Percentiles rank a stretch among this genome's conserved stretches.
phyloP scores from a whole-genome alignment of 2,797 vertebrate species.

The Lycodopsis pacificus region DNA sequence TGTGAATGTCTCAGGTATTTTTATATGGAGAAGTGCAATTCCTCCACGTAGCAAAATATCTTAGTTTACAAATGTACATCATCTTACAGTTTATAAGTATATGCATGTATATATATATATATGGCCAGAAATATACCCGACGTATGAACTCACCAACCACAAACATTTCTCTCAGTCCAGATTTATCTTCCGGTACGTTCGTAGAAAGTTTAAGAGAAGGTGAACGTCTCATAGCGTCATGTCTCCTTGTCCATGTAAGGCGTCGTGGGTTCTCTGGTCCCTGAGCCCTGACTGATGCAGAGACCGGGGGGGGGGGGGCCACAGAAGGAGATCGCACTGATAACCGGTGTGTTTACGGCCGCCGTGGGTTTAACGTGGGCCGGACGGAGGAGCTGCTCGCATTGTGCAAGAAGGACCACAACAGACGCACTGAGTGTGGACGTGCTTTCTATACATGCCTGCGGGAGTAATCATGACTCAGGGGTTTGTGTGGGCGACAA shows the following conservation, averaged over 20 bases:
- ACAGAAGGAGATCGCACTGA: constrained; percentile 54
- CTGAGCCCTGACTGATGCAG: constrained; percentile 30
- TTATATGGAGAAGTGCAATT: background rate
- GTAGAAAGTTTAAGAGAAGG: background rate
- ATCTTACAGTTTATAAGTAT: rapidly evolving
- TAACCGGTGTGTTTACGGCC: constrained; percentile 12
- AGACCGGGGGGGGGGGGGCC: background rate
- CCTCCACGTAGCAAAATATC: background rate
- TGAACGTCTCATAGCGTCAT: background rate
- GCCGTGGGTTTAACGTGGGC: background rate
- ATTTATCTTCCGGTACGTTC: too few relatives aligned
- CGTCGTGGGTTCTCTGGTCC: background rate
- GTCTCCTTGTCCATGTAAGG: constrained; percentile 51
- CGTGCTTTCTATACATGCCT: background rate
- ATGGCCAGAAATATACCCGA: background rate
- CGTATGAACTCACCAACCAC: background rate
- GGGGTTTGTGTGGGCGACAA: constrained; percentile 41
- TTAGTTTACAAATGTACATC: background rate
- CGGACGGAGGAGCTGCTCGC: background rate
- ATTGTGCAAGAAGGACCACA: background rate
- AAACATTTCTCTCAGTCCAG: background rate
- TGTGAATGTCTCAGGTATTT: constrained; percentile 3
- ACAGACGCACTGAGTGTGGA: background rate
- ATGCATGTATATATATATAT: background rate
- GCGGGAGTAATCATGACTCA: constrained; percentile 39